These are phyloP conservation scores for Diarsia rubi DNA, from an alignment of 2,888 invertebrate genomes.

Conservation along the genomic window DNA sequence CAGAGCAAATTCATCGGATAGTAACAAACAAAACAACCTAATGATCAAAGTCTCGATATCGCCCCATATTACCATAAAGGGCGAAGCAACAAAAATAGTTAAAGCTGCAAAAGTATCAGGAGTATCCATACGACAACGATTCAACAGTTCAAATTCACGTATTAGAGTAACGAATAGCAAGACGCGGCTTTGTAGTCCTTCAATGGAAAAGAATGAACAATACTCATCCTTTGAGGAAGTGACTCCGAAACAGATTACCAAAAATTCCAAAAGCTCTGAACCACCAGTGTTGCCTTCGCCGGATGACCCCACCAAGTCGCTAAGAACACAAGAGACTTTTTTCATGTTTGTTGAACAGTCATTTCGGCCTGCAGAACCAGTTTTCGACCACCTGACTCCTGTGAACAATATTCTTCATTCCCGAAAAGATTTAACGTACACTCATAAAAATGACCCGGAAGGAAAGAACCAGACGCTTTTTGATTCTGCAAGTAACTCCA, in stretches of 20 bases:
- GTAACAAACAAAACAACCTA: not conserved
- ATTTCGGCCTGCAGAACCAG: slow-evolving; percentile 61
- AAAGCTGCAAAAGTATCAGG: not conserved
- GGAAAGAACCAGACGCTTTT: slow-evolving; percentile 49
- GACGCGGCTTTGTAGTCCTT: slow-evolving; percentile 78
- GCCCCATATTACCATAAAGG: slow-evolving; percentile 67
- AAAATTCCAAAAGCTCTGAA: slow-evolving; percentile 74
- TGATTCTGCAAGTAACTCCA: not conserved
- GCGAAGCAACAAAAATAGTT: slow-evolving; percentile 38
- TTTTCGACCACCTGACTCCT: slow-evolving; percentile 83
- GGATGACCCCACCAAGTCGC: not conserved
- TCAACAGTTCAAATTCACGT: not conserved
- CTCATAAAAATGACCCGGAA: slow-evolving; percentile 75
- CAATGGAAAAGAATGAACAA: slow-evolving; percentile 57
- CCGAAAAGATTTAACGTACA: slow-evolving; percentile 41
- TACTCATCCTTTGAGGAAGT: slow-evolving; percentile 63
- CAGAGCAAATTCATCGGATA: not conserved
- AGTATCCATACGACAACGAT: not conserved
- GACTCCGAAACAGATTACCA: slow-evolving; percentile 80
- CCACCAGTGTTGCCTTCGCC: not conserved
- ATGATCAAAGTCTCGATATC: slow-evolving; percentile 44
- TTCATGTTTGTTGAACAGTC: not conserved
- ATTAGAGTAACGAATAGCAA: slow-evolving; percentile 63
- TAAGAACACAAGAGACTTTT: not conserved
- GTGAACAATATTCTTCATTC: slow-evolving; percentile 81